Evolutionary conservation across 2,797 vertebrate genomes (phyloP), one percentile per base, ranked within the genome.

Genomic region (Clarias platycephalus): DNA sequence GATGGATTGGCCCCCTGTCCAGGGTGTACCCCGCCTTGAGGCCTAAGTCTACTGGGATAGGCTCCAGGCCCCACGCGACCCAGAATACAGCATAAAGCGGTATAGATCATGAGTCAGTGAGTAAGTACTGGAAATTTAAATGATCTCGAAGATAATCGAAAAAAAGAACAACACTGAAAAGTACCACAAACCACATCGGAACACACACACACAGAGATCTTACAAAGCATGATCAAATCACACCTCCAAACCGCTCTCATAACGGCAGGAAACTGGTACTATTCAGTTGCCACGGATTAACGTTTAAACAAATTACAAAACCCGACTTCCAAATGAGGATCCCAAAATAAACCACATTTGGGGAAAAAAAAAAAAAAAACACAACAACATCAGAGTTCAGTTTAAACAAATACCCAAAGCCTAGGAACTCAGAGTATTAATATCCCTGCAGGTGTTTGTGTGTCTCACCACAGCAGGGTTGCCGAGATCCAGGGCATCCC

Each of bases 401-500:
- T 12, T 55, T 44, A 20, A 44, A 20, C 31, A 60, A 7, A 71
- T 15, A 1, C 57, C 34, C 22, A 63, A 34, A 34, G 1, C 7
- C 55, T 20, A 24, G 57, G 57, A 53, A 71, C 20, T 44, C 3
- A 71, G 40, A 76, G 5, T 57, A 71, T 26, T 0, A 18, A 55
- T 6, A 77, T 37, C 2, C 57, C 26, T 3, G 26, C 6, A 49
- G 22, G 49, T 31, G 28, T 83, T 68, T 57, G 37, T 79, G 16
- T 44, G 1, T 9, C 96, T 95, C 92, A 99, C 98, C 97, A 99
- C 98, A 16, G 90, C 95, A 62, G 97, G 80, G 71, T 97, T 93
- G 18, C 97, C 97, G 82, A 99, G 90, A 91, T 99, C 98, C 15
- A 99, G 94, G 18, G 98, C 96, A 6, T 99, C 98, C 98, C 98